A percentile compares a stretch with the other conserved stretches of the same genome.
These are phyloP conservation scores for Diachrysia chrysitis DNA, from an alignment of 2,888 invertebrate species.

Conservation along the genomic window DNA sequence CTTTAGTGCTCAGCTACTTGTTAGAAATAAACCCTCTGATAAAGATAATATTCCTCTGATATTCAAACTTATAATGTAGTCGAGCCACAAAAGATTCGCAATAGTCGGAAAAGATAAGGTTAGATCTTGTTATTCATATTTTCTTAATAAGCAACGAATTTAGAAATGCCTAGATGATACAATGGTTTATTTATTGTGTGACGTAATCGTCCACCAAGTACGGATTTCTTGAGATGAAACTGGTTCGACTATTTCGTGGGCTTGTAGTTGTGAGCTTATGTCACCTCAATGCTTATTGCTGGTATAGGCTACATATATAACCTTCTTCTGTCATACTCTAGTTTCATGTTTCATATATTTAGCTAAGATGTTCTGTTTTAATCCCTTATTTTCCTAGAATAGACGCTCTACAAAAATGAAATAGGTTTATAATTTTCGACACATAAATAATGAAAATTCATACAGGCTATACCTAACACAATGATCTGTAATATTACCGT, in stretches of 20 bases:
- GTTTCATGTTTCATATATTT: not conserved
- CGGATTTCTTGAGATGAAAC: slow-evolving; percentile 53
- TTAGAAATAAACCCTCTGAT: not conserved
- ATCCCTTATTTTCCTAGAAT: not conserved
- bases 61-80: slow-evolving; percentile 3
- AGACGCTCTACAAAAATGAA: not conserved
- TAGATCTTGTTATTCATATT: slow-evolving; percentile 13
- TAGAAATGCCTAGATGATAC: slow-evolving; percentile 50
- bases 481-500: slow-evolving; percentile 4
- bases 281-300: slow-evolving; percentile 28
- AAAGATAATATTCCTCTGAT: too few species aligned
- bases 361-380: slow-evolving; percentile 7
- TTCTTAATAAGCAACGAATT: slow-evolving; percentile 34
- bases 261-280: slow-evolving; percentile 28
- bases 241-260: slow-evolving; percentile 42
- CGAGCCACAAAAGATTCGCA: slow-evolving; percentile 13
- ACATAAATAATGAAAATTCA: not conserved
- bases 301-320: slow-evolving; percentile 8
- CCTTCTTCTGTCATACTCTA: slow-evolving; percentile 7
- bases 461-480: not conserved
- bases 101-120: slow-evolving; percentile 14
- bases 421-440: not conserved
- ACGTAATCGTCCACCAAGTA: slow-evolving; percentile 30
- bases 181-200: slow-evolving; percentile 38
- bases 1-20: not conserved